Evolutionary conservation across 2,888 invertebrate species (phyloP).

Genomic region (Himalopsyche tibetana): DNA sequence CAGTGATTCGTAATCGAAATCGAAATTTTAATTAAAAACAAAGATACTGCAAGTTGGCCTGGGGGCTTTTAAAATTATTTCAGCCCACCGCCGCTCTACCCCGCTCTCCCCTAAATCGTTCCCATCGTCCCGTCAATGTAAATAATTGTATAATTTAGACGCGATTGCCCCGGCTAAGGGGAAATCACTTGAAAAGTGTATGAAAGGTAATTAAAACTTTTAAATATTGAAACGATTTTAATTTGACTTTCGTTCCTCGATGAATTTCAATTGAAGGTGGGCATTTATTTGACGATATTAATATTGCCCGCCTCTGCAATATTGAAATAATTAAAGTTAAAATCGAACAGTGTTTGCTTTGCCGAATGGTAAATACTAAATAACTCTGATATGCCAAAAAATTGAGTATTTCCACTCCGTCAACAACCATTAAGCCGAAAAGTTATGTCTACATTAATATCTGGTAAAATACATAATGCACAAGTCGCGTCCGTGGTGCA

Average conservation of each 20-base stretch:
- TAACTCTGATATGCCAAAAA: too few species aligned
- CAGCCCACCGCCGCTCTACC: conserved; percentile 46
- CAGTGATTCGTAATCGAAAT: conserved; percentile 23
- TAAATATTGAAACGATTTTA: conserved; percentile 59
- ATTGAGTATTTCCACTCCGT: too few species aligned
- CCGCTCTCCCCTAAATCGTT: conserved; percentile 37
- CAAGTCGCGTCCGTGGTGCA: too few species aligned
- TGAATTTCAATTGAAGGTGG: not conserved
- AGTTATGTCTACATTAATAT: too few species aligned
- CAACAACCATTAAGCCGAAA: too few species aligned
- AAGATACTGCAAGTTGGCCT: conserved; percentile 28
- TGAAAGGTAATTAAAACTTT: conserved; percentile 62
- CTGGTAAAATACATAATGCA: too few species aligned
- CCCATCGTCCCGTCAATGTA: conserved; percentile 60
- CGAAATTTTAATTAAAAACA: conserved; percentile 30
- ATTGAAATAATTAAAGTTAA: conserved; percentile 52
- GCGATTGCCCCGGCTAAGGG: conserved; percentile 61
- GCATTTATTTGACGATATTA: conserved; percentile 54
- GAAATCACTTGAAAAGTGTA: conserved; percentile 60
- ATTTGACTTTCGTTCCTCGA: conserved; percentile 60
- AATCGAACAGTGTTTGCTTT: not conserved
- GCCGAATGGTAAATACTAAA: too few species aligned
- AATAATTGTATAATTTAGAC: conserved; percentile 64
- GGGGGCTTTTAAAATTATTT: conserved; percentile 47
- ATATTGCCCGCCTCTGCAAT: conserved; percentile 41